phyloP scores from a whole-genome alignment of 2,888 invertebrate genomes.

The Protophormia terraenovae region DNA sequence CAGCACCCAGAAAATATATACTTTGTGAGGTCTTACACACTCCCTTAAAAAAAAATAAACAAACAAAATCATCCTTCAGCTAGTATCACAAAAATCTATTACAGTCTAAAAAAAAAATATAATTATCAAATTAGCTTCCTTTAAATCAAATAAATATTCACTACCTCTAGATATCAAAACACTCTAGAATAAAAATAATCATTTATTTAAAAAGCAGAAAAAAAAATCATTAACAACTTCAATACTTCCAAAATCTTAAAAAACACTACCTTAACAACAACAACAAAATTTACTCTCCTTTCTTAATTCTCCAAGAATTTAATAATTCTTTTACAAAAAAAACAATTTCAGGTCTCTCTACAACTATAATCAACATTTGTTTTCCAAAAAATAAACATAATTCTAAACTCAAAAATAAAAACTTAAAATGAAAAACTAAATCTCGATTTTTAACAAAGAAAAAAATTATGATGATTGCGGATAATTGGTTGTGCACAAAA shows the following conservation, averaged over 20 bases:
- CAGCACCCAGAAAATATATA: too few species aligned
- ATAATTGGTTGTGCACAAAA: slow-evolving; percentile 81
- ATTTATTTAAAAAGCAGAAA: not conserved
- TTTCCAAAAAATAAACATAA: not conserved
- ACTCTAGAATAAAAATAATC: slow-evolving; percentile 12
- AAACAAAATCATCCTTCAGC: not conserved
- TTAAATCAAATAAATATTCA: slow-evolving; percentile 4
- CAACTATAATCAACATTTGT: slow-evolving; percentile 28
- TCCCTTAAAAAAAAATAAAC: not conserved
- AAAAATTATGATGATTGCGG: slow-evolving; percentile 79
- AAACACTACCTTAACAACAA: slow-evolving; percentile 24
- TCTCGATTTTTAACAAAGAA: slow-evolving; percentile 78
- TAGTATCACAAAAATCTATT: not conserved
- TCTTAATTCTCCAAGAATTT: not conserved
- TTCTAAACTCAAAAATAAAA: slow-evolving; percentile 21
- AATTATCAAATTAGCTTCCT: not conserved
- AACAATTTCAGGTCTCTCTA: slow-evolving; percentile 45
- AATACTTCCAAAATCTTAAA: slow-evolving; percentile 3
- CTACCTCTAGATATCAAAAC: not conserved
- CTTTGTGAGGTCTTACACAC: too few species aligned
- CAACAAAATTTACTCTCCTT: not conserved
- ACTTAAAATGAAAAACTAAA: slow-evolving; percentile 56
- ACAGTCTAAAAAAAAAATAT: not conserved
- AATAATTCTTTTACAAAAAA: slow-evolving; percentile 21
- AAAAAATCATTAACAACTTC: not conserved